Evolutionary conservation across 1,140 invertebrate genomes (phyloP), one percentile per base, ranked within the genome.

Genomic region (Centruroides vittatus): DNA sequence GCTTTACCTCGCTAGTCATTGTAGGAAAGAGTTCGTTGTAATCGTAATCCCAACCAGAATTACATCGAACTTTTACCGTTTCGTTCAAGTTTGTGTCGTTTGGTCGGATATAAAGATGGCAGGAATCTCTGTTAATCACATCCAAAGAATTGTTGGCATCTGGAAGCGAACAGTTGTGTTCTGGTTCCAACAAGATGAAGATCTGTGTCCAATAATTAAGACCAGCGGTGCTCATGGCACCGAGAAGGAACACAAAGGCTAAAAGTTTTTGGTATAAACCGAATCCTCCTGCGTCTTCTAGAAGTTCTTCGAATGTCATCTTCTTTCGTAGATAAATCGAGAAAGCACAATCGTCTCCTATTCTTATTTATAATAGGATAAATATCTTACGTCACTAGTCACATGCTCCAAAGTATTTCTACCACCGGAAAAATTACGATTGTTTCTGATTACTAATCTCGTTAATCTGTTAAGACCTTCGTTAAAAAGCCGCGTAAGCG

Each of bases 271-370:
- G 81, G 68, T 76, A 82, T 12, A 69, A 70, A 4, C 81, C 80
- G 57, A 81, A 74, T 64, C 81, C 80, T 5, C 81, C 81, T 13
- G 82, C 73, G 64, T 80, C 75, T 41, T 73, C 73, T 10, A 82
- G 69, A 56, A 81, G 72, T 51, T 76, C 73, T 69, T 80, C 79
- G 61, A 81, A 79, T 67, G 79, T 73, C 78, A 82, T 81, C 5
- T 51, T 57, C 2, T 23, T 23, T 23, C 23, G 23, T 23, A 23
- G 23, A 49, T 9, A 35, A n/a, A 13, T 35, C 5, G 35, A 12
- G n/a, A 46, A 46, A 55, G 47, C 35, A 55, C 55, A 41, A 55
- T 46, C 7, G 47, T 13, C 47, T 46, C 55, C 23, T 23, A 23
- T 23, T 0, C 23, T 23, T 23, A 23, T 23, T 23, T 23, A 23